Percentiles rank a stretch among this genome's conserved stretches.
Evolutionary conservation across 2,113 vertebrate genomes (phyloP).

Genomic region (Pseudolaguvia tuberculata): DNA sequence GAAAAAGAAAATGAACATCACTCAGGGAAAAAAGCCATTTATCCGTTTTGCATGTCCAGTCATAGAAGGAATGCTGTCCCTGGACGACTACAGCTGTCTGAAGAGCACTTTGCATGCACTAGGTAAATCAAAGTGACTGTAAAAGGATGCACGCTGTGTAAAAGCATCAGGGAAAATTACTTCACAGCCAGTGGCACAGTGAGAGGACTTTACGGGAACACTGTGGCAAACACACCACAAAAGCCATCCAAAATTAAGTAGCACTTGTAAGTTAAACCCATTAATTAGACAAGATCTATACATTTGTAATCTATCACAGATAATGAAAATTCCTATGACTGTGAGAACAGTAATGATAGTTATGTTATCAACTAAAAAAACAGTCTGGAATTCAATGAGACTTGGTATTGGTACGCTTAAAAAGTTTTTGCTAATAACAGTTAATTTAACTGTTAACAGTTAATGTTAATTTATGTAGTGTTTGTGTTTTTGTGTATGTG

Average conservation of each 20-base stretch:
- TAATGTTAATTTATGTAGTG: not conserved
- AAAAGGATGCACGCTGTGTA: slow-evolving; percentile 60
- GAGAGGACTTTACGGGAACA: slow-evolving; percentile 35
- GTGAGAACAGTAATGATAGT: not conserved
- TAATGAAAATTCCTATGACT: not conserved
- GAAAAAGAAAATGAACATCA: slow-evolving; percentile 44
- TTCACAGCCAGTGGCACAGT: slow-evolving; percentile 34
- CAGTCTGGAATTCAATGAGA: not conserved
- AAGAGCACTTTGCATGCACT: slow-evolving; percentile 50
- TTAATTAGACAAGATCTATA: slow-evolving; percentile 8
- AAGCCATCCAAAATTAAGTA: slow-evolving; percentile 22
- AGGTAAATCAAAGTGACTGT: slow-evolving; percentile 73
- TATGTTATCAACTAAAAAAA: not conserved
- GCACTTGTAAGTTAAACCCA: slow-evolving; percentile 19
- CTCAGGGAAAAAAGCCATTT: slow-evolving; percentile 65
- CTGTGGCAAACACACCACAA: slow-evolving; percentile 19
- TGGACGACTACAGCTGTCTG: slow-evolving; percentile 55
- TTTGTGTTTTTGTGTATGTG: not conserved
- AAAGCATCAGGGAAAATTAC: slow-evolving; percentile 63
- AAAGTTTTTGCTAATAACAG: not conserved
- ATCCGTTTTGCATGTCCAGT: slow-evolving; percentile 64
- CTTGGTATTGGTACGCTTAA: not conserved
- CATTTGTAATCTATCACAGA: not conserved
- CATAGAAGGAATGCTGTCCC: slow-evolving; percentile 59
- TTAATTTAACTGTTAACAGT: not conserved